Base-by-base conservation (phyloP, 2,888 invertebrate genomes). In the Glyphotaelius pellucidus region DNA sequence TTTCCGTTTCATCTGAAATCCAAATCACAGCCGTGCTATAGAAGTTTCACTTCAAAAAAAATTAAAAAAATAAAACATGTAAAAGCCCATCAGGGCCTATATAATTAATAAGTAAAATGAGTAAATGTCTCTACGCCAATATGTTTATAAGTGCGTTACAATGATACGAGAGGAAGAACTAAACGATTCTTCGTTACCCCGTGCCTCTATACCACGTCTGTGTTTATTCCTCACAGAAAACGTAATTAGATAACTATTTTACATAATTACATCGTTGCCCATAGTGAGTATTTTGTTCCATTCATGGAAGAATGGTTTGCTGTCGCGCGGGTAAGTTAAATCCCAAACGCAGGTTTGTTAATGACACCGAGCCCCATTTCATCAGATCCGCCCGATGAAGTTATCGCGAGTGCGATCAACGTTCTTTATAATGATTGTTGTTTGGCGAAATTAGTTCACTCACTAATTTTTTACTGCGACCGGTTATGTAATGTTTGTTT, bases 241-340 rank as follows among this genome's bases (percentile, higher is more conserved):
- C 87, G 87, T 35, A 32, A 31, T 67, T 87, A 87, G 87, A 31
- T 30, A 67, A 67, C 67, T 87, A 25, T 87, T 87, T 87, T 87
- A 32, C 87, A 87, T 87, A 87, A 87, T 87, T 87, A 87, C 15
- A 87, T 52, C 52, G 87, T 87, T 87, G 30, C 25, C 87, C 30
- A 86, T 86, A 52, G 52, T 67, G 47, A 52, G 87, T 87, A 87
- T 87, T 85, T 85, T 85, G 85, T 85, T 87, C 87, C 87, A 67
- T 87, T 87, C 87, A 87, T 67, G 52, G 87, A 47, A 87, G 87
- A 87, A 87, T 35, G 31, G 87, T 52, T 87, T 19, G 30, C 52
- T 35, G 4, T 87, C 87, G 32, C 38, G 47, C 47, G 47, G 47
- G 2, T 7, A 15, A 38, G 19, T 85, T 85, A 85, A 85, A n/a